A percentile compares a stretch with the other conserved stretches of the same genome.
Conservation (phyloP, 1,140 invertebrate genomes). For the Philopotamus ludificatus region DNA sequence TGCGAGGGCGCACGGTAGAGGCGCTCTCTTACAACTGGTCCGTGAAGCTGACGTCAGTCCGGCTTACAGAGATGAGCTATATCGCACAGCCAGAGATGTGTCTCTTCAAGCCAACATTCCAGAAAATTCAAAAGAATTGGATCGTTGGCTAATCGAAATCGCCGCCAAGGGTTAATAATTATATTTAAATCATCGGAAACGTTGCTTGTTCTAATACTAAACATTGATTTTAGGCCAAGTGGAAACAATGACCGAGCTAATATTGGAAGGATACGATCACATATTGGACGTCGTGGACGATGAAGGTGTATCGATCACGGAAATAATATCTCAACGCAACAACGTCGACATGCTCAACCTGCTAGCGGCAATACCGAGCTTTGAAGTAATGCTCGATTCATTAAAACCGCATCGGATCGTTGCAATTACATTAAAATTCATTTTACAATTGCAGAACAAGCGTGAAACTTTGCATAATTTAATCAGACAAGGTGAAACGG, state of each 20-base stretch:
- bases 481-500: slow-evolving; percentile 66
- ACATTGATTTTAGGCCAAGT: slow-evolving; percentile 64
- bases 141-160: slow-evolving; percentile 73
- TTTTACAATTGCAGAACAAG: slow-evolving; percentile 57
- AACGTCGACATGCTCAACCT: slow-evolving; percentile 66
- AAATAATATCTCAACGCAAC: slow-evolving; percentile 64
- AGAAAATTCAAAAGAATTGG: slow-evolving; percentile 81
- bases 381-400: slow-evolving; percentile 61
- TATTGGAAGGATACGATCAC: slow-evolving; percentile 84
- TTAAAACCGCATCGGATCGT: background rate
- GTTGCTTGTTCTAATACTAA: too few species aligned
- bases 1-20: slow-evolving; percentile 70
- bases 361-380: slow-evolving; percentile 65
- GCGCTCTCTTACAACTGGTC: slow-evolving; percentile 73
- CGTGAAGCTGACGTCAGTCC: slow-evolving; percentile 76
- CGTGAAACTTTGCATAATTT: slow-evolving; percentile 75
- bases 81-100: slow-evolving; percentile 83
- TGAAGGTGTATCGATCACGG: slow-evolving; percentile 64
- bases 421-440: background rate
- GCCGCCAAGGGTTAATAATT: slow-evolving; percentile 66
- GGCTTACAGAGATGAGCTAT: slow-evolving; percentile 75
- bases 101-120: slow-evolving; percentile 73
- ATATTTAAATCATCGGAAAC: slow-evolving; percentile 3
- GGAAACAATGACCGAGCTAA: slow-evolving; percentile 72
- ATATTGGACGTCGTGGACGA: slow-evolving; percentile 77